A percentile compares a stretch with the other conserved stretches of the same genome.
These are phyloP conservation scores for Torymus auratus DNA, from an alignment of 2,888 invertebrate species.

Conservation along the genomic window DNA sequence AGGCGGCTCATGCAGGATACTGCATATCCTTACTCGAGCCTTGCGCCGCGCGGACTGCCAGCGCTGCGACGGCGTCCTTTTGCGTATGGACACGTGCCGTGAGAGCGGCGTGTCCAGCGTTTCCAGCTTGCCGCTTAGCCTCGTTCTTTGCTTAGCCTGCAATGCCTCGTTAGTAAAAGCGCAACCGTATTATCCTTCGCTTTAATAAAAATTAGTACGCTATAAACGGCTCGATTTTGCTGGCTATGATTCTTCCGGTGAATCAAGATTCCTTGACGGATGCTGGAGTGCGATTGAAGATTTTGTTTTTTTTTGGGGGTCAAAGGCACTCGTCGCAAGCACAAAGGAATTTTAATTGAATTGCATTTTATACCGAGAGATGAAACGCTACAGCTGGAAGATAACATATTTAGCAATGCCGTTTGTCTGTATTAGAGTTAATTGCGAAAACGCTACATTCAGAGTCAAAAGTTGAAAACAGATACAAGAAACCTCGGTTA, in stretches of 20 bases:
- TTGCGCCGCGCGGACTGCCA: slow-evolving; percentile 75
- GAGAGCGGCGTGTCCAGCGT: slow-evolving; percentile 73
- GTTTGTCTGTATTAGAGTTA: slow-evolving; percentile 5
- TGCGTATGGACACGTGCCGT: slow-evolving; percentile 73
- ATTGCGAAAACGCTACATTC: neutral
- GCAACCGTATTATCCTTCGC: slow-evolving; percentile 20
- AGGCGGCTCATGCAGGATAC: slow-evolving; percentile 51
- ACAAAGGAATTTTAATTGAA: neutral
- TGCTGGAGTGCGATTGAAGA: no score
- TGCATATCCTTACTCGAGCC: slow-evolving; percentile 73
- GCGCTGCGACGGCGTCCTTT: slow-evolving; percentile 74
- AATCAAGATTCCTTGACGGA: no score
- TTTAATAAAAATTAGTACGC: neutral
- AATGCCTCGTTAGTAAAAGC: slow-evolving; percentile 70
- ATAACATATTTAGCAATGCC: no score
- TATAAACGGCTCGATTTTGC: neutral
- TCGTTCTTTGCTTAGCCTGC: slow-evolving; percentile 70
- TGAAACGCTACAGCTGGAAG: no score
- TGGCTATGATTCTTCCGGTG: neutral
- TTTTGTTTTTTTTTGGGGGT: no score
- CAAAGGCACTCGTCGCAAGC: no score
- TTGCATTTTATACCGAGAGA: neutral
- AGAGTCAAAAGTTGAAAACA: slow-evolving; percentile 21
- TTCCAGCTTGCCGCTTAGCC: slow-evolving; percentile 72
- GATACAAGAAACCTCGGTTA: slow-evolving; percentile 21